Conservation (phyloP, 2,113 vertebrate genomes). For the Channa maculata region DNA sequence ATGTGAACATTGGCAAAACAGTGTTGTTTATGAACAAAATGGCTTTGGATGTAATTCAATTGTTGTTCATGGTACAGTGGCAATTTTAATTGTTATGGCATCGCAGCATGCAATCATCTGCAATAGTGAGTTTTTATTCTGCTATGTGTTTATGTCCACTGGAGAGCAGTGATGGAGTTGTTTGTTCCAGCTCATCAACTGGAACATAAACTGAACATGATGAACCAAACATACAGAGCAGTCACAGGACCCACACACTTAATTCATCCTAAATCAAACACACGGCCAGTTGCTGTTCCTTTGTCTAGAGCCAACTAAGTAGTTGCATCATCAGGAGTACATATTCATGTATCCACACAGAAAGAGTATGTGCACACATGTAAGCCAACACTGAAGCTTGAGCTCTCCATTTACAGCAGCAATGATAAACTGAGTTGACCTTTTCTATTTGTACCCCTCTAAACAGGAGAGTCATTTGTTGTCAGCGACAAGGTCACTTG, state of each 20-base stretch:
- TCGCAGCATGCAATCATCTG: conserved; percentile 12
- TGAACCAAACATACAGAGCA: background rate
- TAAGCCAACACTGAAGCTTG: conserved; percentile 14
- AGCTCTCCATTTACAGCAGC: conserved; percentile 30
- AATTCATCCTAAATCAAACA: conserved; percentile 9
- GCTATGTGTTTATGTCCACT: background rate
- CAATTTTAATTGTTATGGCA: conserved; percentile 7
- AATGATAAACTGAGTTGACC: conserved; percentile 31
- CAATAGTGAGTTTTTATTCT: background rate
- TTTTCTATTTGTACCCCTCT: conserved; percentile 24
- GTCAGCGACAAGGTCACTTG: conserved; percentile 21
- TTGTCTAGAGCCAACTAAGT: background rate
- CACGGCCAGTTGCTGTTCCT: conserved; percentile 10
- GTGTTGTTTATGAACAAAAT: conserved; percentile 10
- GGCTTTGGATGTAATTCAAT: conserved; percentile 12
- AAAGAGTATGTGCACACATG: background rate
- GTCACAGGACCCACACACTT: background rate
- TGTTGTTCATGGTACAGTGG: conserved; percentile 18
- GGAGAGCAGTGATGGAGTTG: background rate
- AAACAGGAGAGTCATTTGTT: conserved; percentile 25
- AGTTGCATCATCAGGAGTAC: conserved; percentile 2
- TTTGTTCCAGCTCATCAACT: conserved; percentile 10
- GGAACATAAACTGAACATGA: conserved; percentile 12
- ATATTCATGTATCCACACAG: background rate
- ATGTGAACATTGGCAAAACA: conserved; percentile 14